Base-by-base conservation (phyloP, 2,113 vertebrate genomes). In the Clinocottus analis region DNA sequence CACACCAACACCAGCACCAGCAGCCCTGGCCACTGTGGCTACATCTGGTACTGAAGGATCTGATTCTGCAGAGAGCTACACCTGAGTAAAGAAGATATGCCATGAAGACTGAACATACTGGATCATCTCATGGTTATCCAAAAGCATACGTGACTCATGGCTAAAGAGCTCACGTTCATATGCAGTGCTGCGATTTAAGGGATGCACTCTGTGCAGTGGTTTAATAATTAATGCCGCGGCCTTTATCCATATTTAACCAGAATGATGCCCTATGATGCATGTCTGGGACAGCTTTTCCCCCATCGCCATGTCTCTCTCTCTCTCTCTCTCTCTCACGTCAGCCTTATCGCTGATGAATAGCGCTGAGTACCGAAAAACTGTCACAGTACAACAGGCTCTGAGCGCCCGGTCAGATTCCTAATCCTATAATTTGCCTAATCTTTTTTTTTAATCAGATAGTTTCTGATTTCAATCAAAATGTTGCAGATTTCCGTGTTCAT, bases 211-310 rank as follows among this genome's bases (percentile, higher is more conserved):
- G 73, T 80, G 58, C 39, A 67, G 25, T 3, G 27, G 37, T 55
- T 92, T 63, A 90, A 94, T 91, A 85, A 90, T 93, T 85, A 23
- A 90, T 72, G 74, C 31, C 66, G n/a, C 75, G 75, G 17, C 78
- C 77, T 89, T 88, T 80, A 90, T 94, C 41, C 43, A 94, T 92
- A 88, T 91, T 93, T 92, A 87, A 94, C 67, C 53, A 81, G 70
- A 70, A 25, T 53, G 43, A 59, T 73, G 75, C 11, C 76, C 69
- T 17, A 19, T 65, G 77, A 61, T 43, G 3, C 70, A 51, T 59
- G 66, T 67, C 37, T 55, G 25, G 8, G 45, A 74, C 53, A 67
- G 55, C 56, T 80, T 83, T 47, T 86, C 82, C 81, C 79, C 12
- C 80, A 68, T 49, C 82, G 7, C 7, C 0, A 33, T 25, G n/a